phyloP scores from a whole-genome alignment of 2,113 vertebrate species.

The Pampusana beccarii region DNA sequence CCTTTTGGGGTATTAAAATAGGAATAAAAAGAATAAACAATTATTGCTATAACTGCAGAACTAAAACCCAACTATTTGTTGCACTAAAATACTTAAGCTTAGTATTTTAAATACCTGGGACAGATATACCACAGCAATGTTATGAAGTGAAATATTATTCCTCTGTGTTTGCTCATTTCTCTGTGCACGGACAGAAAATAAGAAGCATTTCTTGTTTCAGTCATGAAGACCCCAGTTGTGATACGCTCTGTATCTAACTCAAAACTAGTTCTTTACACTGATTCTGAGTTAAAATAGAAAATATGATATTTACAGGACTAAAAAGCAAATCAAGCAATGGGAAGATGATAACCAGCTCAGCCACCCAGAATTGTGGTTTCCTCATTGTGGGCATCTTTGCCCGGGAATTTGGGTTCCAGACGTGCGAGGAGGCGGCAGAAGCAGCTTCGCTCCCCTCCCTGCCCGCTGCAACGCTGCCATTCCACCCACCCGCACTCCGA shows the following conservation, averaged over 20 bases:
- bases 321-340: neutral
- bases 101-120: neutral
- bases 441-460: rapidly evolving
- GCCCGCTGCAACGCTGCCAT: neutral
- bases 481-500: rapidly evolving
- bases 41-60: neutral
- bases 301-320: rapidly evolving
- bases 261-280: neutral
- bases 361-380: rapidly evolving
- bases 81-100: neutral
- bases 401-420: neutral
- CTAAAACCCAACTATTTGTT: neutral
- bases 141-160: neutral
- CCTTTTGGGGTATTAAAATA: neutral
- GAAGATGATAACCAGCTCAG: neutral
- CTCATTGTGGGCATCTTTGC: rapidly evolving
- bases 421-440: too few relatives aligned
- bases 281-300: neutral
- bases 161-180: rapidly evolving
- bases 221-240: neutral
- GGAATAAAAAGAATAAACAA: neutral
- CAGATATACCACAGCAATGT: neutral
- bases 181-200: neutral
- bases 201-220: neutral
- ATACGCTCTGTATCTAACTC: neutral